These are phyloP conservation scores for Uropsilus gracilis DNA, from an alignment of 2,113 vertebrate species.

Conservation along the genomic window DNA sequence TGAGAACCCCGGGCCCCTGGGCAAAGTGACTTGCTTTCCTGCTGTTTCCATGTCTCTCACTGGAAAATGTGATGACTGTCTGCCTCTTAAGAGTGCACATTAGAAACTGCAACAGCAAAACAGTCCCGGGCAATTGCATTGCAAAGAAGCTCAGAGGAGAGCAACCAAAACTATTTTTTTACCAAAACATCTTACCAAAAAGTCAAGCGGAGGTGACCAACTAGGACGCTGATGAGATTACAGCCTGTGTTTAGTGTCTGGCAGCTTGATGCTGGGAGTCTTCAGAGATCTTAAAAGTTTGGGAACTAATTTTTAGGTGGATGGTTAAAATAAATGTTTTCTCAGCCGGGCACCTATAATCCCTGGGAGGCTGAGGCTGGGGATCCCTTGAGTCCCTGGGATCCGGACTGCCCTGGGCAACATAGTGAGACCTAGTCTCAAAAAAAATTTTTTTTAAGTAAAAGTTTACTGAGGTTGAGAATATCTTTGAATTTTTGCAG, in stretches of 20 bases:
- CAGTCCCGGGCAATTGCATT: neutral
- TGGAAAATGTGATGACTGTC: constrained; percentile 74
- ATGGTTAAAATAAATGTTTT: neutral
- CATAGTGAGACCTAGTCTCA: no score
- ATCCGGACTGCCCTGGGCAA: no score
- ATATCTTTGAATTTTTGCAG: neutral
- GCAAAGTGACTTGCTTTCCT: constrained; percentile 30
- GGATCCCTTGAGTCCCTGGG: no score
- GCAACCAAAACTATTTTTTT: neutral
- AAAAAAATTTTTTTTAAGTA: no score
- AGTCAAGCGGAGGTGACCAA: neutral
- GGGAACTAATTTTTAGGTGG: neutral
- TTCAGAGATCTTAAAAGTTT: constrained; percentile 14
- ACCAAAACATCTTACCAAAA: neutral
- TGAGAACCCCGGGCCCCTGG: constrained; percentile 47
- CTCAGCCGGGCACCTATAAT: no score
- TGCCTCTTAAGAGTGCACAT: constrained; percentile 35
- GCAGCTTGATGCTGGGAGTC: neutral
- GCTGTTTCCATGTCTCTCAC: constrained; percentile 50
- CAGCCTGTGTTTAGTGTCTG: neutral
- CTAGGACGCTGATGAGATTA: neutral
- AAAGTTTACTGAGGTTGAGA: neutral
- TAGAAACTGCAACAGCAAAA: constrained; percentile 8
- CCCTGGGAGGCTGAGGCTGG: no score
- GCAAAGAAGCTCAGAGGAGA: neutral